Percentiles rank a stretch among this genome's conserved stretches.
These are phyloP conservation scores for Hoplodrina blanda DNA, from an alignment of 2,888 invertebrate species.

Conservation along the genomic window DNA sequence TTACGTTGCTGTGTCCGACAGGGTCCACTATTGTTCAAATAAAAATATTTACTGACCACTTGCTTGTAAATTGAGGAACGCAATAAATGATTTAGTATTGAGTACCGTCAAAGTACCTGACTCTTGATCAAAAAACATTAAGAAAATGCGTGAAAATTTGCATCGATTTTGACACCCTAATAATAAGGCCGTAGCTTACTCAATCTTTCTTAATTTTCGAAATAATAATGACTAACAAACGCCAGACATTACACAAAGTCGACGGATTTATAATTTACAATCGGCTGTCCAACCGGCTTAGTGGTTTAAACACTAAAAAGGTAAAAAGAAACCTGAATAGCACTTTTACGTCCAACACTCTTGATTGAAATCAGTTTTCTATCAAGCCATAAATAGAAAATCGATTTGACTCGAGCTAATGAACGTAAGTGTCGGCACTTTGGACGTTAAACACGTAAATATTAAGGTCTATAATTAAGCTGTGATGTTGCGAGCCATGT, in stretches of 20 bases:
- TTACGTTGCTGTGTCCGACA: no score
- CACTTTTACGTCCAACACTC: constrained; percentile 59
- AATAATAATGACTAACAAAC: constrained; percentile 18
- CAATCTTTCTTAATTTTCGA: constrained; percentile 4
- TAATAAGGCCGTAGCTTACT: not conserved
- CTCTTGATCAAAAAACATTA: no score
- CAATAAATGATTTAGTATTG: no score
- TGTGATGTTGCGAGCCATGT: constrained; percentile 71
- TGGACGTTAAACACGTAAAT: constrained; percentile 74
- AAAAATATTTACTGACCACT: no score
- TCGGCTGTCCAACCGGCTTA: constrained; percentile 41
- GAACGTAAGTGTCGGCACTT: constrained; percentile 62
- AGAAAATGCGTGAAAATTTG: not conserved
- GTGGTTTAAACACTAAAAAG: constrained; percentile 53
- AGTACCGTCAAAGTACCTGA: no score
- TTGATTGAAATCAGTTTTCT: constrained; percentile 65
- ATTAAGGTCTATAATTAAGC: constrained; percentile 67
- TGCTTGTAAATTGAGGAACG: no score
- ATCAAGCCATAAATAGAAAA: constrained; percentile 68
- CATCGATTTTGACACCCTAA: not conserved
- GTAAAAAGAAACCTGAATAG: constrained; percentile 61
- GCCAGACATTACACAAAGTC: constrained; percentile 30
- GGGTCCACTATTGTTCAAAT: no score
- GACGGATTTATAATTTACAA: constrained; percentile 35
- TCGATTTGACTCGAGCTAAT: constrained; percentile 69